These are phyloP conservation scores for Pipistrellus kuhlii DNA, from an alignment of 2,797 vertebrate species.

Conservation along the genomic window DNA sequence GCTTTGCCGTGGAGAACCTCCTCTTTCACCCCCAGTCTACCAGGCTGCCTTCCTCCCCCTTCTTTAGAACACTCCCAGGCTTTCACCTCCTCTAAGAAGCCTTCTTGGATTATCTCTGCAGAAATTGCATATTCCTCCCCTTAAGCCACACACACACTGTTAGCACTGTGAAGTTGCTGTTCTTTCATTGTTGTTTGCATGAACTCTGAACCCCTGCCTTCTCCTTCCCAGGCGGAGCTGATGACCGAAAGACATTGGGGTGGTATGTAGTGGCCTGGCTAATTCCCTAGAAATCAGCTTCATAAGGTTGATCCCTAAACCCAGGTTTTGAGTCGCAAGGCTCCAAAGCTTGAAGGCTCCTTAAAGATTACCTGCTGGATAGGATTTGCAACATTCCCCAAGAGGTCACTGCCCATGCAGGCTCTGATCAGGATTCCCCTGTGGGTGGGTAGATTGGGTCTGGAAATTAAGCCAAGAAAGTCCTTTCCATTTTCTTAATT, in stretches of 20 bases:
- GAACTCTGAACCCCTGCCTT: not conserved
- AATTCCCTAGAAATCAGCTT: constrained; percentile 79
- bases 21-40: constrained; percentile 20
- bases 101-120: constrained; percentile 7
- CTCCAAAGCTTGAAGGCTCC: constrained; percentile 76
- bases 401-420: constrained; percentile 79
- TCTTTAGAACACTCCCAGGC: not conserved
- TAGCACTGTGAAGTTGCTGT: not conserved
- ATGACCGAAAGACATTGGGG: constrained; percentile 5
- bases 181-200: not conserved
- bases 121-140: not conserved
- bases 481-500: constrained; percentile 77
- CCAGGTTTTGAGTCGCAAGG: constrained; percentile 60
- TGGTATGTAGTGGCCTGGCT: not conserved
- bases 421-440: constrained; percentile 76
- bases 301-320: constrained; percentile 49
- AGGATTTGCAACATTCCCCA: constrained; percentile 85
- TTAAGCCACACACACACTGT: not conserved
- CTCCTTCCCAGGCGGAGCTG: not conserved
- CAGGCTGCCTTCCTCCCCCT: not conserved
- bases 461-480: constrained; percentile 77
- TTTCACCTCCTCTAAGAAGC: constrained; percentile 23
- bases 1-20: constrained; percentile 51
- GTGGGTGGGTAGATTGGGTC: constrained; percentile 71
- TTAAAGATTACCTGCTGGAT: constrained; percentile 79